phyloP scores from a whole-genome alignment of 2,888 invertebrate species.

The Pristionchus arcanus region DNA sequence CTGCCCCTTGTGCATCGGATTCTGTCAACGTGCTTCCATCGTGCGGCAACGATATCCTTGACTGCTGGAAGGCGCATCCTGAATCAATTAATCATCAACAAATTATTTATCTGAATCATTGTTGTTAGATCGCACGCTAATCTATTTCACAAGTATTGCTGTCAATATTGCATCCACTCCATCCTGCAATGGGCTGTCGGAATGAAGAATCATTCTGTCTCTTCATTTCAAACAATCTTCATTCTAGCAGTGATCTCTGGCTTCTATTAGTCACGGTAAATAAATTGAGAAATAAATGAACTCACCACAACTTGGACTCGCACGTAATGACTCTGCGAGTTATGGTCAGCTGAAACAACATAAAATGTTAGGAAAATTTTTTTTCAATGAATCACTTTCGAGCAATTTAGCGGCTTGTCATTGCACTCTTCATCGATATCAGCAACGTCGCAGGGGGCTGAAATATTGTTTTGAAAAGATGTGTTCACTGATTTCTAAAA shows the following conservation, averaged over 20 bases:
- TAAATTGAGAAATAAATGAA: neutral
- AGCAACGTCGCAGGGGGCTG: neutral
- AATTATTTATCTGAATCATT: no score
- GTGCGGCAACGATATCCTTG: neutral
- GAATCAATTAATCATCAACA: no score
- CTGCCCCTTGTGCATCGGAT: neutral
- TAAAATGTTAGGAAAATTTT: neutral
- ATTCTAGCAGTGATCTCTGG: no score
- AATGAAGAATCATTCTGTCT: no score
- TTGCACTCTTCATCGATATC: neutral
- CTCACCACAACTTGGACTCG: neutral
- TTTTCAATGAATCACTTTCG: neutral
- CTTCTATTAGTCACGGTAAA: no score
- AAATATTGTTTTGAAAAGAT: neutral
- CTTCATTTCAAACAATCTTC: no score
- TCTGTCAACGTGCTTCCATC: neutral
- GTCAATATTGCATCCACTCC: neutral
- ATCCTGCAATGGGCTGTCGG: no score
- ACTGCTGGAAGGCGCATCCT: no score
- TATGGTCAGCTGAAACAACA: neutral
- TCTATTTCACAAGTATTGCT: neutral
- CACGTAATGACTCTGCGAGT: neutral
- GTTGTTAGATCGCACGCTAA: neutral
- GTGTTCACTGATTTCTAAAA: no score
- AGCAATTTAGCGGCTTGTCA: neutral